phyloP scores from a whole-genome alignment of 2,888 invertebrate genomes.

The Xestia ashworthii region DNA sequence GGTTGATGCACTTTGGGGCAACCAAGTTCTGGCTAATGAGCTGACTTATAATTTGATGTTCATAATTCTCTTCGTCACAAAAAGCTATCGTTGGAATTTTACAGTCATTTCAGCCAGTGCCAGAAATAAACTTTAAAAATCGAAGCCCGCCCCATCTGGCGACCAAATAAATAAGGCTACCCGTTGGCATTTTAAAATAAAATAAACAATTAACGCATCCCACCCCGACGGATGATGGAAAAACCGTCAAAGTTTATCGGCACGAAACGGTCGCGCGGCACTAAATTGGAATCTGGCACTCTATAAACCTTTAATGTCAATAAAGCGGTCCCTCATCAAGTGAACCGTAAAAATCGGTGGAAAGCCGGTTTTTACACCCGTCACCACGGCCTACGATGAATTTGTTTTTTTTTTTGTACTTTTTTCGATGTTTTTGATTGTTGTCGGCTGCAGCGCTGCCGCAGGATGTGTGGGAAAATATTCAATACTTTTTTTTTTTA shows the following conservation, averaged over 20 bases:
- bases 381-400: conserved; percentile 37
- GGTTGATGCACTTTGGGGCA: background rate
- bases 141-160: conserved; percentile 14
- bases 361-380: conserved; percentile 73
- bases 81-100: conserved; percentile 2
- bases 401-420: conserved; percentile 40
- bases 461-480: background rate
- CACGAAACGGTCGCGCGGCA: conserved; percentile 68
- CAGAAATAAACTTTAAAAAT: conserved; percentile 40
- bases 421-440: conserved; percentile 26
- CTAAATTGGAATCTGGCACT: conserved; percentile 83
- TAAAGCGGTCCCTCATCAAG: conserved; percentile 81
- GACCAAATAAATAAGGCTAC: conserved; percentile 40
- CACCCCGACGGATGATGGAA: conserved; percentile 61
- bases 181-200: conserved; percentile 60
- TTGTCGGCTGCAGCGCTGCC: conserved; percentile 24
- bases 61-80: background rate
- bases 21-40: background rate
- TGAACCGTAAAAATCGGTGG: conserved; percentile 79
- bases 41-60: background rate
- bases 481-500: conserved; percentile 23
- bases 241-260: conserved; percentile 77
- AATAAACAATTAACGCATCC: conserved; percentile 68
- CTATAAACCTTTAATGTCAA: conserved; percentile 86
- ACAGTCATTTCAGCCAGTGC: conserved; percentile 17